Conservation (phyloP, 2,113 vertebrate genomes). For the Paratilapia polleni region DNA sequence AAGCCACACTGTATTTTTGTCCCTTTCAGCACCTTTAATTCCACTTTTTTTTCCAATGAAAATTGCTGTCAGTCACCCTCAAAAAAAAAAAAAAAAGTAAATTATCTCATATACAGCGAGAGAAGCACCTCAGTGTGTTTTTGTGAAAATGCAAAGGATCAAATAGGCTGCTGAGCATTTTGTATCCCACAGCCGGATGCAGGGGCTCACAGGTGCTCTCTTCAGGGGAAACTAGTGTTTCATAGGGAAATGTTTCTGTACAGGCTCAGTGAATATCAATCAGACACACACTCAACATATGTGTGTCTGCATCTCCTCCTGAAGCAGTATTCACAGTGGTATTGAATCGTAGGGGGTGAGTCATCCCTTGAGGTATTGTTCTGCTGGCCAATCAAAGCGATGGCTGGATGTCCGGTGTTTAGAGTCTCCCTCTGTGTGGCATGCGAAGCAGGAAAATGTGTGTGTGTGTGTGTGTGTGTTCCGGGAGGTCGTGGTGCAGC, state of each 20-base stretch:
- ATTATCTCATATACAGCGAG: neutral
- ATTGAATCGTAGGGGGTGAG: constrained; percentile 63
- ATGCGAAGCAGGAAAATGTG: constrained; percentile 8
- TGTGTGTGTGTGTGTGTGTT: neutral
- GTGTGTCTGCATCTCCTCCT: constrained; percentile 40
- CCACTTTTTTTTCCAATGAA: neutral
- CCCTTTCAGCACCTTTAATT: constrained; percentile 10
- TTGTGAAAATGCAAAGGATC: neutral
- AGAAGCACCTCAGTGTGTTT: neutral
- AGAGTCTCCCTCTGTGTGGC: constrained; percentile 11
- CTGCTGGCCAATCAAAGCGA: constrained; percentile 54
- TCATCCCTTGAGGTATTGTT: constrained; percentile 65
- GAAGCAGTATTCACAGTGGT: constrained; percentile 41
- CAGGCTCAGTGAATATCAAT: constrained; percentile 59
- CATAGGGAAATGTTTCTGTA: constrained; percentile 57
- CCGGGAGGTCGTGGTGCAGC: neutral
- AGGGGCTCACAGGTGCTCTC: constrained; percentile 54
- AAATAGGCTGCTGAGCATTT: constrained; percentile 34
- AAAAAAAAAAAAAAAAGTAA: neutral
- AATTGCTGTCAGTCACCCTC: constrained; percentile 10
- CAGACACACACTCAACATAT: constrained; percentile 11
- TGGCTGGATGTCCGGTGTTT: constrained; percentile 59
- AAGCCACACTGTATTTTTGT: neutral
- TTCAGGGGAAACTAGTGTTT: constrained; percentile 49
- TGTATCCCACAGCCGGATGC: constrained; percentile 14